Evolutionary conservation across 2,113 vertebrate species (phyloP).

Genomic region (Vicugna pacos): DNA sequence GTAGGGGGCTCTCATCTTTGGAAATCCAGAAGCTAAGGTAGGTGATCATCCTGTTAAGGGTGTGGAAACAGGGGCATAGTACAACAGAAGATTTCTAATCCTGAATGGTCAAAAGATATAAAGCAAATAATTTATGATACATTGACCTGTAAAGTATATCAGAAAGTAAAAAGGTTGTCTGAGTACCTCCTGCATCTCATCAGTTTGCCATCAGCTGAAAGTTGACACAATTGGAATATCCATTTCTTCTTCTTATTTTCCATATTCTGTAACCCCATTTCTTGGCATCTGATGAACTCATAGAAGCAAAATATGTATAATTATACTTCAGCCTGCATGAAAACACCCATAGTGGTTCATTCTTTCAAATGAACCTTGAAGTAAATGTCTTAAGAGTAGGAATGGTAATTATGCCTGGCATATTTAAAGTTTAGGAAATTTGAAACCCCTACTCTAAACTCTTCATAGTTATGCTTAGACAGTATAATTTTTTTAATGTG

Average conservation of each 20-base stretch:
- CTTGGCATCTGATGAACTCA: background rate
- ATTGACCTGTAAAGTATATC: background rate
- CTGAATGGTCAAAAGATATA: background rate
- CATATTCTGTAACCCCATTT: background rate
- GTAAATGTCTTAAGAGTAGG: background rate
- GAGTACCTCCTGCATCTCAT: background rate
- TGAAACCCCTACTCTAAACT: background rate
- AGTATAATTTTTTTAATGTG: background rate
- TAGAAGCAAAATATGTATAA: background rate
- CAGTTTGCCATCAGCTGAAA: background rate
- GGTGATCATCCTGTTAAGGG: background rate
- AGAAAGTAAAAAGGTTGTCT: background rate
- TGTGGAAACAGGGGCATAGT: background rate
- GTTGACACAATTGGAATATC: background rate
- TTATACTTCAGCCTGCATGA: background rate
- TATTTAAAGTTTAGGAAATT: slow-evolving; percentile 17
- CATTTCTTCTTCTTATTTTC: background rate
- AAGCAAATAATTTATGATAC: background rate
- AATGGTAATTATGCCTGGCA: background rate
- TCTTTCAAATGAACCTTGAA: slow-evolving; percentile 10
- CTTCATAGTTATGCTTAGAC: background rate
- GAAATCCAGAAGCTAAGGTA: background rate
- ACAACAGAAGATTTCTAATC: background rate
- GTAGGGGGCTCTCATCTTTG: background rate
- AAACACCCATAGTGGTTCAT: background rate